Percentiles rank a stretch among this genome's conserved stretches.
Evolutionary conservation across 2,113 vertebrate species (phyloP).

Genomic region (Vicugna pacos): DNA sequence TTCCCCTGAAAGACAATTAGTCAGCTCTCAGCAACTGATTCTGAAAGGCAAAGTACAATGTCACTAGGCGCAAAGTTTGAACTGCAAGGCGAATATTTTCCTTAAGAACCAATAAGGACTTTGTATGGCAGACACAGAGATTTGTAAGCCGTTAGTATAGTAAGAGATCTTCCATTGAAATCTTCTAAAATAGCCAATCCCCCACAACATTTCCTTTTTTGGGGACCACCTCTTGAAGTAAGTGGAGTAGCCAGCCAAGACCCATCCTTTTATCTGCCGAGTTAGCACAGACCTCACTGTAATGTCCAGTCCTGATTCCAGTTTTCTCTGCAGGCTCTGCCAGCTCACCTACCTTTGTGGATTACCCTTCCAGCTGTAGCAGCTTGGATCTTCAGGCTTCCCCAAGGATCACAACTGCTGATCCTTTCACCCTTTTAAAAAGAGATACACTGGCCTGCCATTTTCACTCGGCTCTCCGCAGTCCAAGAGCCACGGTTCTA

Average conservation of each 20-base stretch:
- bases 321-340: background rate
- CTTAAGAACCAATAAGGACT: background rate
- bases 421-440: background rate
- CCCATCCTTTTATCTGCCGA: fast-evolving
- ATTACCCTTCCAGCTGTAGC: background rate
- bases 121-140: background rate
- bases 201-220: background rate
- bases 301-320: background rate
- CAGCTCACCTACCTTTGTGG: background rate
- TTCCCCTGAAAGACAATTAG: background rate
- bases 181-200: background rate
- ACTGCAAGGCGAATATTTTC: background rate
- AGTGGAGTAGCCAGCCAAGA: background rate
- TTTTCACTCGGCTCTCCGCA: background rate
- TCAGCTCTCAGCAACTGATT: background rate
- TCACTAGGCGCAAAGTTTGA: constrained; percentile 41
- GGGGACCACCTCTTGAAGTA: background rate
- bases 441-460: background rate
- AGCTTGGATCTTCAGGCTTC: background rate
- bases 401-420: background rate
- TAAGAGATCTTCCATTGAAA: background rate
- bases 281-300: background rate
- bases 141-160: background rate
- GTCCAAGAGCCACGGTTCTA: background rate
- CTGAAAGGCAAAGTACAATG: background rate